A percentile compares a stretch with the other conserved stretches of the same genome.
Evolutionary conservation across 2,888 invertebrate genomes (phyloP).

Genomic region (Erebia aethiops): DNA sequence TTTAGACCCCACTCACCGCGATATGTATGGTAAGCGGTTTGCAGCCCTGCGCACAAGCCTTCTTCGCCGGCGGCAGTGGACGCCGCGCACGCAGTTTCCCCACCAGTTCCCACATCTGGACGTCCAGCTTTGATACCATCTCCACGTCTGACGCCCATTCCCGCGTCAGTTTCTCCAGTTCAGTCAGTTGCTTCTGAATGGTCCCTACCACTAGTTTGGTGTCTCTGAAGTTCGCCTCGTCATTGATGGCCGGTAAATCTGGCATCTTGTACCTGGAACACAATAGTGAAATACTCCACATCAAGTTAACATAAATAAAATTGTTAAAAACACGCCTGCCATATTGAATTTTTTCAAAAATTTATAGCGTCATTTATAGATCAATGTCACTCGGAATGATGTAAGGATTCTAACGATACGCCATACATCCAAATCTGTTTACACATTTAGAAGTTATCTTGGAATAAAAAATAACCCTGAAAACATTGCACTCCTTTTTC

Average conservation of each 20-base stretch:
- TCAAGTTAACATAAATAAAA: too few relatives aligned
- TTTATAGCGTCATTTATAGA: too few relatives aligned
- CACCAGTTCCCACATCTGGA: constrained; percentile 57
- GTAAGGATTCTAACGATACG: too few relatives aligned
- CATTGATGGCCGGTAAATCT: constrained; percentile 16
- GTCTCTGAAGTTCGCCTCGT: constrained; percentile 27
- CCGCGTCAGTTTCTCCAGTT: constrained; percentile 40
- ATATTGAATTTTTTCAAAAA: too few relatives aligned
- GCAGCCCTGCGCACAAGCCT: constrained; percentile 57
- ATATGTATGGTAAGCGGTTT: constrained; percentile 50
- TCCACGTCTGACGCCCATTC: constrained; percentile 60
- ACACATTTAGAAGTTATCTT: too few relatives aligned
- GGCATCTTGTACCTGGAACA: constrained; percentile 23
- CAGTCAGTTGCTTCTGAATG: constrained; percentile 28
- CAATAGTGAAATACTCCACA: too few relatives aligned
- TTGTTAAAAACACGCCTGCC: neutral
- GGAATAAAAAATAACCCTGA: too few relatives aligned
- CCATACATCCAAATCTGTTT: too few relatives aligned
- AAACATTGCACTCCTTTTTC: too few relatives aligned
- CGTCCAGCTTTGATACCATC: constrained; percentile 53
- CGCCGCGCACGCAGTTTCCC: constrained; percentile 54
- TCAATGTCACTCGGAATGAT: too few relatives aligned
- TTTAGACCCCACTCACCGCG: constrained; percentile 52
- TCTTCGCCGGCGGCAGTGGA: constrained; percentile 53
- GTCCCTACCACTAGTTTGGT: constrained; percentile 18